Evolutionary conservation across 2,797 vertebrate genomes (phyloP).

Genomic region (Lacerta agilis): DNA sequence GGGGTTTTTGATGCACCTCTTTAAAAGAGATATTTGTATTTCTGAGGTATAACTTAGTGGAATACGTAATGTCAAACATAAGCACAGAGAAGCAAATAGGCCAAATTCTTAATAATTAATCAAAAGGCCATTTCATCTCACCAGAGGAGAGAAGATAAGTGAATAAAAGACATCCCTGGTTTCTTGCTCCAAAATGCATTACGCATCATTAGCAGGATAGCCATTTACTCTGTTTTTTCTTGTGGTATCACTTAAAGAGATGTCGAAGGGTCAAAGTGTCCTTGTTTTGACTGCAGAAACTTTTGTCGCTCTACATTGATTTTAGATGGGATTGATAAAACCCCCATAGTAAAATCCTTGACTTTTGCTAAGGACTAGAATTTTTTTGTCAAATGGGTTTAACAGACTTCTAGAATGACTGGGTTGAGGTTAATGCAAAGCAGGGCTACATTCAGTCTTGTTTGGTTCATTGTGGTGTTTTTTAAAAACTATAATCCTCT

Average conservation of each 20-base stretch:
- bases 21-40: slow-evolving; percentile 62
- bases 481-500: neutral
- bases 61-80: slow-evolving; percentile 66
- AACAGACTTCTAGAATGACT: neutral
- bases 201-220: slow-evolving; percentile 74
- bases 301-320: neutral
- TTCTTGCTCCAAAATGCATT: slow-evolving; percentile 75
- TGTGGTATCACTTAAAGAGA: slow-evolving; percentile 45
- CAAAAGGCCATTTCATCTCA: slow-evolving; percentile 72
- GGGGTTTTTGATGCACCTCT: neutral
- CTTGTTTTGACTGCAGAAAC: slow-evolving; percentile 49
- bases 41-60: slow-evolving; percentile 69
- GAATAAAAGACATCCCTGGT: slow-evolving; percentile 74
- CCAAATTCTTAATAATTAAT: slow-evolving; percentile 81
- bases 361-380: neutral
- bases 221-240: slow-evolving; percentile 69
- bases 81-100: slow-evolving; percentile 75
- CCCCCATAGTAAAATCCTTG: neutral
- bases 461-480: neutral
- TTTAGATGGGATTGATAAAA: neutral
- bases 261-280: slow-evolving; percentile 40
- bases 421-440: neutral
- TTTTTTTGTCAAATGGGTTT: neutral
- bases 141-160: slow-evolving; percentile 65
- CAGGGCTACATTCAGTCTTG: neutral